Percentiles rank a stretch among this genome's conserved stretches.
Evolutionary conservation across 2,888 invertebrate genomes (phyloP).

Genomic region (Chrysotoxum bicinctum): DNA sequence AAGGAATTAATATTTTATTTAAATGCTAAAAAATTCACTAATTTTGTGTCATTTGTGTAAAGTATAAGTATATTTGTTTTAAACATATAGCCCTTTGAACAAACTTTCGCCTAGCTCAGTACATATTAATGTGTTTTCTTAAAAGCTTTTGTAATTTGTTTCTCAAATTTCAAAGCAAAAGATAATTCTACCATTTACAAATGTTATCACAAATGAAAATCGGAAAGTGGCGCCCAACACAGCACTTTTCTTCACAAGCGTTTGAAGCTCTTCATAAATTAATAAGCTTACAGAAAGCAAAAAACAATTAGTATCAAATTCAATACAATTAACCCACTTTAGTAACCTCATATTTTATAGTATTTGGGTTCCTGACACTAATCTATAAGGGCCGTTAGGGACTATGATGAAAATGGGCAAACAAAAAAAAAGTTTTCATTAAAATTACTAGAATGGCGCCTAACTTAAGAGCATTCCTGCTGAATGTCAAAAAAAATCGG

Average conservation of each 20-base stretch:
- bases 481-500: background rate
- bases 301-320: background rate
- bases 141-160: no score
- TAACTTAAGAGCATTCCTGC: background rate
- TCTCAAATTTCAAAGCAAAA: no score
- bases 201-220: no score
- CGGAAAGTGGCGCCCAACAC: no score
- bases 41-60: no score
- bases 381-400: background rate
- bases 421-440: background rate
- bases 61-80: no score
- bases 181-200: no score
- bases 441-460: constrained; percentile 17
- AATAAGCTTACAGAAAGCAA: background rate
- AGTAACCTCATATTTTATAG: constrained; percentile 8
- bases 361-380: constrained; percentile 15
- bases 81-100: no score
- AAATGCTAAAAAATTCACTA: no score
- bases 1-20: no score
- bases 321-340: constrained; percentile 10
- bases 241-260: background rate
- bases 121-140: no score
- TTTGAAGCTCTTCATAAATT: background rate
- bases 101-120: no score
- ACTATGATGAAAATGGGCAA: background rate